These are phyloP conservation scores for Drosophila trapezifrons DNA, from an alignment of 1,140 invertebrate genomes.

Conservation along the genomic window DNA sequence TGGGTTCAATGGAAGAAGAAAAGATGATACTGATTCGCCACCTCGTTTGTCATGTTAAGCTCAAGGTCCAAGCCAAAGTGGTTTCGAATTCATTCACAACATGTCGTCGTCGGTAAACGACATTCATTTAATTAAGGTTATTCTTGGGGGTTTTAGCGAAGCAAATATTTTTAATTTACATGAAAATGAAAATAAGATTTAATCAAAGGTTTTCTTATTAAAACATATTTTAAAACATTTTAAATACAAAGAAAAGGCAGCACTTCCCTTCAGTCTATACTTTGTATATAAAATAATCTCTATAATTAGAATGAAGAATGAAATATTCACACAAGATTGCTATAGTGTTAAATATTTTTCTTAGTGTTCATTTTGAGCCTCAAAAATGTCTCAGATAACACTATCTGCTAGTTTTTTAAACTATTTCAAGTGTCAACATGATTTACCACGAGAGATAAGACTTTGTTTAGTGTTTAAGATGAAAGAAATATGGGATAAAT, in stretches of 20 bases:
- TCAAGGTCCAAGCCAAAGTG: constrained; percentile 18
- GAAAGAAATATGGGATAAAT: background rate
- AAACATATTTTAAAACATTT: too few species aligned
- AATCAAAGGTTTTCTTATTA: too few species aligned
- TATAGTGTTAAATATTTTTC: background rate
- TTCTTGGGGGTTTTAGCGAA: too few species aligned
- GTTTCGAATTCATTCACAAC: constrained; percentile 14
- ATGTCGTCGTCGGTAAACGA: background rate
- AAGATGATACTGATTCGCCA: constrained; percentile 18
- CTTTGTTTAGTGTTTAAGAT: background rate
- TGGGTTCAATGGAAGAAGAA: constrained; percentile 22
- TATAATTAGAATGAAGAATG: too few species aligned
- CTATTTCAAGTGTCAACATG: constrained; percentile 1
- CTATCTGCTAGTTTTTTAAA: background rate
- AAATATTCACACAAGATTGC: too few species aligned
- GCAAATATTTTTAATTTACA: too few species aligned
- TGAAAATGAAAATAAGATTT: too few species aligned
- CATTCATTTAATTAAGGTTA: constrained; percentile 5
- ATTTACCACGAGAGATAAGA: background rate
- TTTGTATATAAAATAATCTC: too few species aligned
- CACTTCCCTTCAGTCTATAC: too few species aligned
- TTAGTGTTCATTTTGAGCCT: background rate
- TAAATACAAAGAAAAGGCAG: too few species aligned
- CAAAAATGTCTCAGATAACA: background rate
- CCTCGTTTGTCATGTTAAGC: constrained; percentile 7